A percentile compares a stretch with the other conserved stretches of the same genome.
Evolutionary conservation across 2,888 invertebrate species (phyloP).

Genomic region (Tholera decimalis): DNA sequence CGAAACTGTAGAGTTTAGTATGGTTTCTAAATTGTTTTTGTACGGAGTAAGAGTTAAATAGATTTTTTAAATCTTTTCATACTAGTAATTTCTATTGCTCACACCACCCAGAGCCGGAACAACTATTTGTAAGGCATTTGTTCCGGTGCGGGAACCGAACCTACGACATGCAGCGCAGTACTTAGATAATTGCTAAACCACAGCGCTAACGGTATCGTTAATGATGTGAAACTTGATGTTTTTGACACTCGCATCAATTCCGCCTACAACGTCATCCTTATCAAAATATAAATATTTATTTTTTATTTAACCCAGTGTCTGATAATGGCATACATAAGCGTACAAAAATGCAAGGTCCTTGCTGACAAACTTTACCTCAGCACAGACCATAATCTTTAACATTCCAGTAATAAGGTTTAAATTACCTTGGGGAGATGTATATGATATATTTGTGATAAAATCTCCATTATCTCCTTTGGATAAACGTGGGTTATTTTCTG

Average conservation of each 20-base stretch:
- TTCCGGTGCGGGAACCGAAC: no score
- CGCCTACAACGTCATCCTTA: slow-evolving; percentile 36
- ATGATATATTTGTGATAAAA: slow-evolving; percentile 17
- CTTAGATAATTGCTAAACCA: no score
- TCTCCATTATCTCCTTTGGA: slow-evolving; percentile 50
- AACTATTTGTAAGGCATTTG: no score
- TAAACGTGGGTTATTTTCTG: slow-evolving; percentile 55
- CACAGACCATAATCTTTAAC: slow-evolving; percentile 3
- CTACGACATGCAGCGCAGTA: no score
- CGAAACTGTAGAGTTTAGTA: no score
- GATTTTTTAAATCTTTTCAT: no score
- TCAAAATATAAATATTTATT: slow-evolving; percentile 62
- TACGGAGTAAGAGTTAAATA: no score
- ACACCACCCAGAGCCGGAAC: no score
- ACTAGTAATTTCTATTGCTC: no score
- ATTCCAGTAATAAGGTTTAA: background rate
- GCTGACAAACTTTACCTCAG: background rate
- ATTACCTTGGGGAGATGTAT: background rate
- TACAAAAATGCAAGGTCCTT: slow-evolving; percentile 66
- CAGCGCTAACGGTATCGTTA: no score
- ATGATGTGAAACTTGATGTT: background rate
- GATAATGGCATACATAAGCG: slow-evolving; percentile 49
- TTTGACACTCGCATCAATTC: slow-evolving; percentile 43
- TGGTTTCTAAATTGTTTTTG: no score
- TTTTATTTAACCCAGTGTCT: slow-evolving; percentile 63